Percentiles rank a stretch among this genome's conserved stretches.
phyloP scores from a whole-genome alignment of 53 echinoderm and acorn worm species.

The Temnopleurus reevesii region DNA sequence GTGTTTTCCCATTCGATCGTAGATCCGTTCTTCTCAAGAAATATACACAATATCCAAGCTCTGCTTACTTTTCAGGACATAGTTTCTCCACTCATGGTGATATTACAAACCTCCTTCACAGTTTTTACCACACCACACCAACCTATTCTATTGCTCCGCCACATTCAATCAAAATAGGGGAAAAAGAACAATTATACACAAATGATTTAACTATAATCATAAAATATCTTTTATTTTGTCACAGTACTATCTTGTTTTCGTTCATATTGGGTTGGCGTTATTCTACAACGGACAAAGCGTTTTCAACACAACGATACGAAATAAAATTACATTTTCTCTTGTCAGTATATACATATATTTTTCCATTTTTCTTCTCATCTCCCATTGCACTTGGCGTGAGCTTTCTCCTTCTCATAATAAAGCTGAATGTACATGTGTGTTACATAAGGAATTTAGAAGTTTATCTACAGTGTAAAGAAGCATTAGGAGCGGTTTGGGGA shows the following conservation, averaged over 20 bases:
- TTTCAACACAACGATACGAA: conserved; percentile 36
- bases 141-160: too few relatives aligned
- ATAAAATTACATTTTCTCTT: neutral
- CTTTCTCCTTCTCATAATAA: neutral
- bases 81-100: too few relatives aligned
- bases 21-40: too few relatives aligned
- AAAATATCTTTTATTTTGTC: conserved; percentile 56
- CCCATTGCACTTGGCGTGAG: neutral
- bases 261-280: conserved; percentile 14
- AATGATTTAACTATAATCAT: conserved; percentile 46
- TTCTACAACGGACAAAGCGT: conserved; percentile 40
- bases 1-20: too few relatives aligned
- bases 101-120: too few relatives aligned
- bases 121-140: too few relatives aligned
- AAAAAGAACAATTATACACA: neutral
- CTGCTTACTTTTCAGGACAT: too few relatives aligned
- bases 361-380: neutral
- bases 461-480: conserved; percentile 5
- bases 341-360: conserved; percentile 50
- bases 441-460: neutral
- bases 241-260: conserved; percentile 30
- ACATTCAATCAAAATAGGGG: neutral
- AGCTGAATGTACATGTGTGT: conserved; percentile 11
- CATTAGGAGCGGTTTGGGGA: too few relatives aligned
- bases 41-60: too few relatives aligned